Conservation (phyloP, 2,113 vertebrate species). For the Pseudopodoces humilis region DNA sequence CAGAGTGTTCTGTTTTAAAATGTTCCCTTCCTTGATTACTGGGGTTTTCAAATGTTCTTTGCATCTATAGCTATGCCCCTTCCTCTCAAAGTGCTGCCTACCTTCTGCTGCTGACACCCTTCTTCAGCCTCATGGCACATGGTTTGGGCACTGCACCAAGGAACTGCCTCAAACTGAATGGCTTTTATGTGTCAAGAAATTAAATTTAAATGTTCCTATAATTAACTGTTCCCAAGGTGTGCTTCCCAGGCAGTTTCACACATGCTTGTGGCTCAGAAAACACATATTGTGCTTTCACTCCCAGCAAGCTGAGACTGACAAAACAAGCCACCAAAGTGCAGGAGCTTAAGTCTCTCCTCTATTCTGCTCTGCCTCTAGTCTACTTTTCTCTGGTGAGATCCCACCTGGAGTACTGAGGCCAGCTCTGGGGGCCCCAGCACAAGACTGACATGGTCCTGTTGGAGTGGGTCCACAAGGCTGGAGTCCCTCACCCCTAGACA, state of each 20-base stretch:
- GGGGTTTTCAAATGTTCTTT: background rate
- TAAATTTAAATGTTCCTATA: background rate
- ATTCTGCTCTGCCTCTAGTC: background rate
- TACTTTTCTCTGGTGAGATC: background rate
- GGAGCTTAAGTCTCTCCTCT: background rate
- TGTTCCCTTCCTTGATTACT: background rate
- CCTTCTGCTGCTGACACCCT: background rate
- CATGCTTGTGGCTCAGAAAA: background rate
- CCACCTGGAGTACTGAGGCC: background rate
- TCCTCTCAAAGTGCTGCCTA: background rate
- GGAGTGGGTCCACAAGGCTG: background rate
- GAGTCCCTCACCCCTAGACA: background rate
- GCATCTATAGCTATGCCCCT: background rate
- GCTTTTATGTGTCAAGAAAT: background rate
- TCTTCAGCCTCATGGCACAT: background rate
- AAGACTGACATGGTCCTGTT: background rate
- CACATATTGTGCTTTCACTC: background rate
- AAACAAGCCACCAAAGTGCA: background rate
- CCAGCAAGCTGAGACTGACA: background rate
- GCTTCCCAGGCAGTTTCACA: background rate
- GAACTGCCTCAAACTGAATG: background rate
- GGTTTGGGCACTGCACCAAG: background rate
- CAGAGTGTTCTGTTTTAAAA: background rate
- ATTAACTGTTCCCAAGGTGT: background rate
- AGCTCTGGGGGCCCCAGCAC: background rate